Base-by-base conservation (phyloP, 2,797 vertebrate genomes). In the Cetoscarus ocellatus region DNA sequence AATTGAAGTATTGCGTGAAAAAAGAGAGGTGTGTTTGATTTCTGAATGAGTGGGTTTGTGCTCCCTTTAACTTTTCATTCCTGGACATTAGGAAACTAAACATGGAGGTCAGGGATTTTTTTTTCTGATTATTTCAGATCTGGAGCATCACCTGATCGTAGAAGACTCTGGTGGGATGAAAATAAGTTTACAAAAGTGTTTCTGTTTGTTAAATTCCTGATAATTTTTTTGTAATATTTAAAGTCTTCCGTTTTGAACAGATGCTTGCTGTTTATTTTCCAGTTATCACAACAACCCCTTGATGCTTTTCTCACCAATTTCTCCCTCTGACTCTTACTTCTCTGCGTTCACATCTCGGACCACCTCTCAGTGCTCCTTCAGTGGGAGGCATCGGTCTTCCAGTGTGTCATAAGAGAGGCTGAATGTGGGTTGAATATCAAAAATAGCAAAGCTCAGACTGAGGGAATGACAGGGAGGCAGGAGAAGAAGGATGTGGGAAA, bases 351-450 rank as follows among this genome's bases (percentile, higher is more conserved):
- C 58, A 61, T 65, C 55, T 75, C 79, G 67, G 84, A 78, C 77
- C 75, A 71, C 58, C 64, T 61, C 68, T 11, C 48, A 56, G 43
- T 43, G 61, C 66, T 75, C 27, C 50, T 72, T 61, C 39, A 68
- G 68, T 81, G 59, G 72, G 79, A 82, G 68, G 68, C 61, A 55
- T 42, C 65, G 73, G 71, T 70, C 76, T 64, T 77, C 49, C 53
- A 60, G 57, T 52, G 67, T 80, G 82, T 88, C 79, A 84, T 77
- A 63, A 66, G 70, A 80, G 86, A 86, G 90, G 81, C 77, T 82
- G 80, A 90, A 91, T 83, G 83, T 88, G 87, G 89, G 84, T 75
- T 86, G 82, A 82, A 88, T 83, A 82, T 88, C 92, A 85, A 86
- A 88, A 92, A 90, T 88, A 91, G 86, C 85, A 85, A 83, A 67